Conservation (phyloP, 2,888 invertebrate species). For the Ommatoiulus sabulosus region DNA sequence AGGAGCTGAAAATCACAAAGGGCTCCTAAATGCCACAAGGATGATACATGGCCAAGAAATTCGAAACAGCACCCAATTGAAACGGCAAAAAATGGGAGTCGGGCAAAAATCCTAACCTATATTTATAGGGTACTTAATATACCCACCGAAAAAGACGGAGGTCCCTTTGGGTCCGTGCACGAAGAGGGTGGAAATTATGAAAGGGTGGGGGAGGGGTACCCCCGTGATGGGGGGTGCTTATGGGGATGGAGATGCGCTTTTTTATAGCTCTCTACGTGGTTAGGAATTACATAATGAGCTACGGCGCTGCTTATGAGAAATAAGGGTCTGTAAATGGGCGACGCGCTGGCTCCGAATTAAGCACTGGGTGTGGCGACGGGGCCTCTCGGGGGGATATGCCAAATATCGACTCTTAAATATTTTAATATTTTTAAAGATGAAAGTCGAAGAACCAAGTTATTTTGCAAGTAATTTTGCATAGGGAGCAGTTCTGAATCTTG, state of each 20-base stretch:
- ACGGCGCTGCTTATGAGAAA: constrained; percentile 37
- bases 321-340: neutral
- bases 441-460: too few relatives aligned
- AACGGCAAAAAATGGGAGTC: neutral
- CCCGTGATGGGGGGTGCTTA: neutral
- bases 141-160: neutral
- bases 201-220: neutral
- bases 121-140: constrained; percentile 40
- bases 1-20: constrained; percentile 29
- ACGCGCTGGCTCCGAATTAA: neutral
- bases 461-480: too few relatives aligned
- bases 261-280: neutral
- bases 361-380: neutral
- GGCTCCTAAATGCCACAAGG: constrained; percentile 16
- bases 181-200: neutral
- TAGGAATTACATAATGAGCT: constrained; percentile 38
- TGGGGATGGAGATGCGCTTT: neutral
- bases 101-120: constrained; percentile 21
- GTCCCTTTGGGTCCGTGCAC: neutral
- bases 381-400: neutral
- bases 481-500: too few relatives aligned
- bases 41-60: constrained; percentile 40
- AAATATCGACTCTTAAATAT: neutral
- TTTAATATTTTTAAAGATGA: constrained; percentile 4
- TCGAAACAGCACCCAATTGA: constrained; percentile 9